These are phyloP conservation scores for Sturnus vulgaris DNA, from an alignment of 2,113 vertebrate species.

Conservation along the genomic window DNA sequence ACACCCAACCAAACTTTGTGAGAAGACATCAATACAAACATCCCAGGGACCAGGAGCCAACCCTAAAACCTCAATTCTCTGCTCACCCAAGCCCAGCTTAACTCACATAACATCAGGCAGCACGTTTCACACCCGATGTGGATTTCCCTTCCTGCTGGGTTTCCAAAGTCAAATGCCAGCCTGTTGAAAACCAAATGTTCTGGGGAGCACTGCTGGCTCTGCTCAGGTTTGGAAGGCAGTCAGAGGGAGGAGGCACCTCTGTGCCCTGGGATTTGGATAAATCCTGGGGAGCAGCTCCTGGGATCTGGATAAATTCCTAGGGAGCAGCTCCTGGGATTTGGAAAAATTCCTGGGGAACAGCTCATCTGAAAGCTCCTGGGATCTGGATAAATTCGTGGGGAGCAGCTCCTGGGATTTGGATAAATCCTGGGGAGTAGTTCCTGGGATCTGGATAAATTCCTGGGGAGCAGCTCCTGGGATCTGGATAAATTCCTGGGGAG, in stretches of 20 bases:
- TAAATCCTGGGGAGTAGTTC: neutral
- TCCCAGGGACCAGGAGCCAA: neutral
- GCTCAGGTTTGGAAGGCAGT: neutral
- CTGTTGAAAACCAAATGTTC: neutral
- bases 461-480: neutral
- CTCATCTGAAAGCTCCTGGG: too few relatives aligned
- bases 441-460: neutral
- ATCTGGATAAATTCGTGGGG: neutral
- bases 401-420: neutral
- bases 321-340: neutral
- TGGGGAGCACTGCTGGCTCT: neutral
- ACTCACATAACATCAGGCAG: neutral
- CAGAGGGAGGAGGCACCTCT: neutral
- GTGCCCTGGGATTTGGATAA: neutral
- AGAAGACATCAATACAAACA: neutral
- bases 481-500: neutral
- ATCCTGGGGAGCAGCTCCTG: neutral
- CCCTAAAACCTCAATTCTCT: neutral
- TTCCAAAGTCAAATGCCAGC: neutral
- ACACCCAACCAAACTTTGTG: neutral
- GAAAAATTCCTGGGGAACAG: neutral
- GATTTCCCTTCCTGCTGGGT: neutral
- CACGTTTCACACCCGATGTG: rapidly evolving
- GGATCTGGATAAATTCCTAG: neutral
- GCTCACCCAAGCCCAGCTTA: neutral